Evolutionary conservation across 1,140 invertebrate species (phyloP).

Genomic region (Aphelinus certus): DNA sequence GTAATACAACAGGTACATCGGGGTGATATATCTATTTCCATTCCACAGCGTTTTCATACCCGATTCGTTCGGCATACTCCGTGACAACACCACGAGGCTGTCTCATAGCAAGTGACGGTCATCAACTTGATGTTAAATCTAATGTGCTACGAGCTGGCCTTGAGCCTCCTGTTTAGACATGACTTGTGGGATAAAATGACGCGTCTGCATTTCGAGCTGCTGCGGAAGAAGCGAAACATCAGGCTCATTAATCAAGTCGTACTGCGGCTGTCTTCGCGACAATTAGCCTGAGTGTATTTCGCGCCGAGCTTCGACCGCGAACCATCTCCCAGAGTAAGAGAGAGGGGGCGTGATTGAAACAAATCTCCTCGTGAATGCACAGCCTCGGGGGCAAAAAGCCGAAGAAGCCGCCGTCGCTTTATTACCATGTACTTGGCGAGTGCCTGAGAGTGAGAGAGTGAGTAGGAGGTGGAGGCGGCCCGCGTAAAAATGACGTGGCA

Average conservation of each 20-base stretch:
- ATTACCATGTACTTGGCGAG: constrained; percentile 20
- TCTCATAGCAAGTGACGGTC: too few species aligned
- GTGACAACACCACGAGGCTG: too few species aligned
- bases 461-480: background rate
- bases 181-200: too few species aligned
- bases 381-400: background rate
- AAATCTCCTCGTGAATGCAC: constrained; percentile 16
- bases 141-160: too few species aligned
- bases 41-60: too few species aligned
- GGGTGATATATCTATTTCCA: too few species aligned
- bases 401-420: constrained; percentile 7
- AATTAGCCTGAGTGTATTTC: background rate
- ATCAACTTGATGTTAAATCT: too few species aligned
- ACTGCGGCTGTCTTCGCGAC: background rate
- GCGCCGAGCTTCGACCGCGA: background rate
- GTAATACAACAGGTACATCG: too few species aligned
- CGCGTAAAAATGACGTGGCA: background rate
- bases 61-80: too few species aligned
- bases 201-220: too few species aligned
- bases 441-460: background rate
- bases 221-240: too few species aligned
- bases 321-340: background rate
- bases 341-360: constrained; percentile 16
- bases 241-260: constrained; percentile 11
- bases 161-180: too few species aligned